These are phyloP conservation scores for Ctenicera cuprea DNA, from an alignment of 2,888 invertebrate species.

Conservation along the genomic window DNA sequence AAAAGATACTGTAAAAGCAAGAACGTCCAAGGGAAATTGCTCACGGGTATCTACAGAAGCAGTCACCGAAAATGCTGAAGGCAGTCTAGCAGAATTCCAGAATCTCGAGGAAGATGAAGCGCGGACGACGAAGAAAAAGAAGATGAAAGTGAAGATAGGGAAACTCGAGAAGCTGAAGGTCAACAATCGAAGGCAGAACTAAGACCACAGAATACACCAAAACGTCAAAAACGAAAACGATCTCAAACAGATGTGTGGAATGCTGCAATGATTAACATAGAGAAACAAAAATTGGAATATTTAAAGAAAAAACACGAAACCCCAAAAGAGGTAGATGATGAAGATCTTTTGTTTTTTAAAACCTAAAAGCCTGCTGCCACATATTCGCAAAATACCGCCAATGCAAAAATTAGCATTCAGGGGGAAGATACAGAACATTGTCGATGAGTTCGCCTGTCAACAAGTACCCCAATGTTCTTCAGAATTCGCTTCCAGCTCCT, in stretches of 20 bases:
- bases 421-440: not conserved
- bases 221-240: not conserved
- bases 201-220: slow-evolving; percentile 2
- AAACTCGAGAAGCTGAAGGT: not conserved
- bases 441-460: not conserved
- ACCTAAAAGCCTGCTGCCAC: slow-evolving; percentile 16
- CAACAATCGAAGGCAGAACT: not conserved
- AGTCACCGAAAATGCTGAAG: not conserved
- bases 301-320: slow-evolving; percentile 7
- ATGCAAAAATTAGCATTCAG: slow-evolving; percentile 10
- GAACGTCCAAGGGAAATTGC: slow-evolving; percentile 1
- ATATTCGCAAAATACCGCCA: not conserved
- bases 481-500: too few species aligned
- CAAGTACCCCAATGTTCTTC: not conserved
- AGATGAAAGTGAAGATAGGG: not conserved
- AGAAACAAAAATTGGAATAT: slow-evolving; percentile 18
- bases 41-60: not conserved
- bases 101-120: not conserved
- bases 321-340: slow-evolving; percentile 5
- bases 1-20: slow-evolving; percentile 11
- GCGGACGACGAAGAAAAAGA: not conserved
- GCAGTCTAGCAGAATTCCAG: too few species aligned
- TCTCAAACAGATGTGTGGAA: slow-evolving; percentile 18
- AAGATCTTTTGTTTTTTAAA: slow-evolving; percentile 18
- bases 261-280: slow-evolving; percentile 15